These are phyloP conservation scores for Melanotaenia nigrans DNA, from an alignment of 2,797 vertebrate species.

Conservation along the genomic window DNA sequence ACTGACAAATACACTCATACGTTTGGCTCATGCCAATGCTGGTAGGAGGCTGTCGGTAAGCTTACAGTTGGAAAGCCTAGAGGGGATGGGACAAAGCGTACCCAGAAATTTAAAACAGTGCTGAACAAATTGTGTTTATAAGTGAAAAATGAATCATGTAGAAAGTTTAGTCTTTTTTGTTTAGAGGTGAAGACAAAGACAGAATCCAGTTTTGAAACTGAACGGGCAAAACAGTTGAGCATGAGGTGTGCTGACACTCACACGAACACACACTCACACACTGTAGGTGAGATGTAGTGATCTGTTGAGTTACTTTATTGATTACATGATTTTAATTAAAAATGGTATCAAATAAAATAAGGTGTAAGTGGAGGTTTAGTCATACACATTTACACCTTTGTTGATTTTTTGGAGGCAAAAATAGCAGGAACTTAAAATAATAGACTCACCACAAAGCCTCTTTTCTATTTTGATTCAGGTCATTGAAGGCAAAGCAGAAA, in stretches of 20 bases:
- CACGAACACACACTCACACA: background rate
- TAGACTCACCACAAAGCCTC: constrained; percentile 56
- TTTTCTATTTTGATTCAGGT: constrained; percentile 74
- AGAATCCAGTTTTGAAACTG: constrained; percentile 17
- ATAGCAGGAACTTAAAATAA: constrained; percentile 50
- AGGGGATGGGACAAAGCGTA: background rate
- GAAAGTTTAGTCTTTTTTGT: constrained; percentile 7
- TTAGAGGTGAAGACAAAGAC: constrained; percentile 21
- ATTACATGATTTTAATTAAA: constrained; percentile 22
- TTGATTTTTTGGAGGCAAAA: constrained; percentile 31
- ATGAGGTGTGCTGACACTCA: background rate
- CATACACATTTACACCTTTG: constrained; percentile 13
- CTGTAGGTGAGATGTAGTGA: constrained; percentile 1
- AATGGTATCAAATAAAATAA: constrained; percentile 4
- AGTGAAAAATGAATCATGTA: constrained; percentile 14
- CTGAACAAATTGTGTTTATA: background rate
- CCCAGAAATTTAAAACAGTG: background rate
- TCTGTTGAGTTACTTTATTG: background rate
- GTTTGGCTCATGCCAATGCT: constrained; percentile 13
- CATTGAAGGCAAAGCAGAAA: constrained; percentile 68
- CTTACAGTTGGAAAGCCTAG: background rate
- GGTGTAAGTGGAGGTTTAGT: constrained; percentile 27
- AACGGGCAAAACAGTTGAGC: constrained; percentile 12
- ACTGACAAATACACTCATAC: constrained; percentile 37
- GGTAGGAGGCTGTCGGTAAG: constrained; percentile 13